Evolutionary conservation across 2,888 invertebrate species (phyloP), one percentile per base, ranked within the genome.

Genomic region (Andrena haemorrhoa): DNA sequence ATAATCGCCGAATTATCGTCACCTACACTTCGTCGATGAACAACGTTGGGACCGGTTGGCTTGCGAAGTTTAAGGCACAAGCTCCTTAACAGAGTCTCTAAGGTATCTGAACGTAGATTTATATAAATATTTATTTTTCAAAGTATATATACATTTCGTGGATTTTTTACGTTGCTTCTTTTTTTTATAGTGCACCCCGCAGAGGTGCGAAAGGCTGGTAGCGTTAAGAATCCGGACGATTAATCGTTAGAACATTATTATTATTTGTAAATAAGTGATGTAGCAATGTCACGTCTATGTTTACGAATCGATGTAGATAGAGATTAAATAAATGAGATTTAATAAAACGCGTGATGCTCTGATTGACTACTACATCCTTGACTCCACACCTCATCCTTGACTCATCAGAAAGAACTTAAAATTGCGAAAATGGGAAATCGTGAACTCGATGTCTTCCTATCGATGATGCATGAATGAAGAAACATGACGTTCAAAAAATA

Each of bases 31-130:
- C 97, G 41, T 95, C 95, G 12, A 93, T 95, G 65, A 96, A 96
- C 88, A 97, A 97, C 89, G 95, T 95, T 29, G 97, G 97, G 8
- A 95, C 95, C 1, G 97, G 97, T 26, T 97, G 97, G 96, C 90
- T 95, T 2, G 95, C 95, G 51, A 74, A 85, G 7, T 95, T 95
- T 82, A 83, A 89, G 65, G 92, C 85, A 10, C 20, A 69, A 51
- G 68, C 79, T 29, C 61, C 65, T 68, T 73, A 49, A 63, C 5
- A 10, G 85, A 85, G 0, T 56, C 10, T 4, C 56, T 58, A 86
- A 82, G 72, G 29, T n/a, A 29, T 47, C 23, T 0, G 10, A 53
- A 4, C 1, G 5, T n/a, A 6, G 23, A 41, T 76, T 76, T 63
- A 76, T 23, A 69, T 49, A 75, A 60, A 64, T 64, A 79, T 79